Evolutionary conservation across 2,888 invertebrate genomes (phyloP), one percentile per base, ranked within the genome.

Genomic region (Lucinisca nassula): DNA sequence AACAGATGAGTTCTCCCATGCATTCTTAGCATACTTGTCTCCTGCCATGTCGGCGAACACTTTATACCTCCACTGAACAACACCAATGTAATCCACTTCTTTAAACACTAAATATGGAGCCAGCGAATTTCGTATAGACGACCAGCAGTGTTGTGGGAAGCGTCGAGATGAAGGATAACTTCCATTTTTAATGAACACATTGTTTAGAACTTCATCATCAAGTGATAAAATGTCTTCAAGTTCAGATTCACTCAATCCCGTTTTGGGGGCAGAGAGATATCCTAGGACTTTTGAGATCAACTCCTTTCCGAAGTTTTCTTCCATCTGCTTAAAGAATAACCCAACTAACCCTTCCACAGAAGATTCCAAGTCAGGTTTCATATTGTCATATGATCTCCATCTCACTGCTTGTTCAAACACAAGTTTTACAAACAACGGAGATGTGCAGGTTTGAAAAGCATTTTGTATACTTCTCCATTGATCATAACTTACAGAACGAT

Each of bases 161-260:
- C 95, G 88, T 6, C 95, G 82, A 17, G 94, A 88, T 6, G 94
- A 93, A 14, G 95, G 95, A 45, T 94, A 86, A 21, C 79, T 78
- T 82, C 91, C 91, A 85, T 93, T 92, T 27, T 73, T 82, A 17
- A 90, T 84, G 84, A 91, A 95, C 4, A 95, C 87, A 45, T 91
- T 85, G 78, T 93, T 93, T 35, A 95, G 86, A 4, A 95, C 88
- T 8, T 90, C 82, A 58, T 95, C 95, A 84, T 95, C 95, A n/a
- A 95, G 84, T 1, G 94, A 94, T 24, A 95, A 77, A 4, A 95
- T 86, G 86, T 95, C 95, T 35, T 94, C 93, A n/a, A 95, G 85
- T 80, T 95, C 95, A 8, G 91, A 90, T 82, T 95, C 94, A 70
- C 94, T 93, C 17, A 95, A 85, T 30, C 95, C 95, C 37, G 87